Base-by-base conservation (phyloP, 2,888 invertebrate species). In the Dryobota labecula region DNA sequence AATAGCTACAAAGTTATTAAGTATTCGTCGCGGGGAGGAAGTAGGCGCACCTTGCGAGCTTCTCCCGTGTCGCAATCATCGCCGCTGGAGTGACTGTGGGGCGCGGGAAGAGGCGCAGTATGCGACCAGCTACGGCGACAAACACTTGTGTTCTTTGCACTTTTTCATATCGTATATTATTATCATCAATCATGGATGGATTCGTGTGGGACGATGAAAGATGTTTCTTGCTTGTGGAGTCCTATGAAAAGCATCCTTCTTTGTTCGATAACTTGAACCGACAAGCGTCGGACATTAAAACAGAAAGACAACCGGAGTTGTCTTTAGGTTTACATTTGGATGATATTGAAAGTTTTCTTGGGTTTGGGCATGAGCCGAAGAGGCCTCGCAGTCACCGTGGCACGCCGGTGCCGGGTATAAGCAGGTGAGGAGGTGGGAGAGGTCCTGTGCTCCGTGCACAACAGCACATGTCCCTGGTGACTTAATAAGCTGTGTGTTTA, bases 41-140 rank as follows among this genome's bases (percentile, higher is more conserved):
- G 47, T 15, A 0, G 51, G 13, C 13, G 61, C 57, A 62, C 49
- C 13, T 58, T 7, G n/a, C 8, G 49, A 60, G 63, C 56, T 62
- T 68, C 49, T 45, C 49, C 54, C 8, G 33, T 60, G 38, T 54
- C 47, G 33, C 53, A 61, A 80, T 30, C 49, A 2, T 33, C n/a
- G 20, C 15, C 18, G n/a, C 38, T 33, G 51, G 30, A 61, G 61
- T 3, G 13, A 8, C 41, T 24, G 15, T 41, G 15, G 2, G 15
- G 7, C 20, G 18, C n/a, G 61, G n/a, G 27, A 41, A 47, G 7
- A 49, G 30, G 13, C 27, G 18, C 65, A 73, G 80, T 73, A 15
- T 20, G 33, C 30, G 38, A 33, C 47, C 49, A 73, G 9, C 79
- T 4, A 2, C 27, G 56, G 15, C 18, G 9, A 5, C n/a, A 41